These are phyloP conservation scores for Miniopterus natalensis DNA, from an alignment of 2,113 vertebrate genomes.

Conservation along the genomic window DNA sequence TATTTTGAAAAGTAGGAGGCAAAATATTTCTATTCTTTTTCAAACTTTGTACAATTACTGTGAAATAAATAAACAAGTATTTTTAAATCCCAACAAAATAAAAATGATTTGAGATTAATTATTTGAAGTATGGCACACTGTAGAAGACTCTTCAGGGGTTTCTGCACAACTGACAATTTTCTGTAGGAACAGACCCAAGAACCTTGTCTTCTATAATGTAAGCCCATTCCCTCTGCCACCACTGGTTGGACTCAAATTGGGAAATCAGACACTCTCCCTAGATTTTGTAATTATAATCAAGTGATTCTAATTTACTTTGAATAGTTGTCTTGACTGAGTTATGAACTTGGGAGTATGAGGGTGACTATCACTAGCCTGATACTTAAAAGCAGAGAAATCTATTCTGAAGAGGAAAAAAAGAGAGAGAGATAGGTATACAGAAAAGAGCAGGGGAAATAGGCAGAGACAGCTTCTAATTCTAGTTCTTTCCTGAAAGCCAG, in stretches of 20 bases:
- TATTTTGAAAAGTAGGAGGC: not conserved
- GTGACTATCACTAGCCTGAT: not conserved
- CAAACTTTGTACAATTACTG: not conserved
- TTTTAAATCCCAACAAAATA: not conserved
- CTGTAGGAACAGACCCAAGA: not conserved
- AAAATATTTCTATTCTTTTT: not conserved
- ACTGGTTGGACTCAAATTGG: not conserved
- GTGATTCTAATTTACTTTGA: not conserved
- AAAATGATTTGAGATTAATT: not conserved
- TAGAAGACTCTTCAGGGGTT: not conserved
- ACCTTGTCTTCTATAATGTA: not conserved
- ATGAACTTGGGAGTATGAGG: not conserved
- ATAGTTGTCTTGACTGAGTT: not conserved
- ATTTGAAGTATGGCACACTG: not conserved
- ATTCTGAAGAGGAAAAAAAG: not conserved
- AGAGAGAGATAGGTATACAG: not conserved
- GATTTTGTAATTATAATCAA: not conserved
- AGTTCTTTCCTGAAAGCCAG: not conserved
- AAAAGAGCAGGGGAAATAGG: not conserved
- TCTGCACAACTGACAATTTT: not conserved
- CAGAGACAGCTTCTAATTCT: not conserved
- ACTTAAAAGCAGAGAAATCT: not conserved
- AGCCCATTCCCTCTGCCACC: too few relatives aligned
- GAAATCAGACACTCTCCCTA: not conserved
- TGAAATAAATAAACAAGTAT: not conserved